phyloP scores from a whole-genome alignment of 2,888 invertebrate genomes.

The Eupithecia inturbata region DNA sequence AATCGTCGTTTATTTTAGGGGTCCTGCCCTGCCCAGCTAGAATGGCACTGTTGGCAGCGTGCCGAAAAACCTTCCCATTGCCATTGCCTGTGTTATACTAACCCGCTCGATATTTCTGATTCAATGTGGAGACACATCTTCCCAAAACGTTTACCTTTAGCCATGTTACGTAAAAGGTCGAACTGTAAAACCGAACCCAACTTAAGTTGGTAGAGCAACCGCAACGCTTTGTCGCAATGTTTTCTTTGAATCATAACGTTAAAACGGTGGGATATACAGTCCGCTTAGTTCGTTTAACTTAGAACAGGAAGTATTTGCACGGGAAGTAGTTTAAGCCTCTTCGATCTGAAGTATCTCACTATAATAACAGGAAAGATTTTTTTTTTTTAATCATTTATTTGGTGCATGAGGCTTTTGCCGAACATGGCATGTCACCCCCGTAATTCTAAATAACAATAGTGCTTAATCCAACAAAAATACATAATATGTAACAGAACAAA shows the following conservation, averaged over 20 bases:
- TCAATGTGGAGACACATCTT: constrained; percentile 31
- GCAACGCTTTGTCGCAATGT: background rate
- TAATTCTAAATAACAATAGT: too few relatives aligned
- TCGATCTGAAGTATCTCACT: background rate
- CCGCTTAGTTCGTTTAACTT: background rate
- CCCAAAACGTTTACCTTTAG: constrained; percentile 13
- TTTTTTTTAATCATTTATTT: too few relatives aligned
- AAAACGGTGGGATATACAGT: background rate
- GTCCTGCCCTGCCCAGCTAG: constrained; percentile 41
- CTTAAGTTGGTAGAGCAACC: background rate
- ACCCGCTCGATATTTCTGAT: constrained; percentile 52
- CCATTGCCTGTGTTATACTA: constrained; percentile 52
- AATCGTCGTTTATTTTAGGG: constrained; percentile 38
- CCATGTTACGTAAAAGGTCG: constrained; percentile 21
- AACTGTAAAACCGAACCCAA: background rate
- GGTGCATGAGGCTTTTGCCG: too few relatives aligned
- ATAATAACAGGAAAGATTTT: background rate
- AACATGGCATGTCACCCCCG: too few relatives aligned
- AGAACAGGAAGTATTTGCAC: background rate
- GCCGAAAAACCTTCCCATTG: constrained; percentile 57
- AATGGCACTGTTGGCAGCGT: constrained; percentile 56
- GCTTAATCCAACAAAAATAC: too few relatives aligned
- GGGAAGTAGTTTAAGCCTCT: background rate
- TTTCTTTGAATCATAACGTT: background rate
- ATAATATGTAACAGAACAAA: too few relatives aligned